These are phyloP conservation scores for Seira musarum DNA, from an alignment of 2,888 invertebrate genomes.

Conservation along the genomic window DNA sequence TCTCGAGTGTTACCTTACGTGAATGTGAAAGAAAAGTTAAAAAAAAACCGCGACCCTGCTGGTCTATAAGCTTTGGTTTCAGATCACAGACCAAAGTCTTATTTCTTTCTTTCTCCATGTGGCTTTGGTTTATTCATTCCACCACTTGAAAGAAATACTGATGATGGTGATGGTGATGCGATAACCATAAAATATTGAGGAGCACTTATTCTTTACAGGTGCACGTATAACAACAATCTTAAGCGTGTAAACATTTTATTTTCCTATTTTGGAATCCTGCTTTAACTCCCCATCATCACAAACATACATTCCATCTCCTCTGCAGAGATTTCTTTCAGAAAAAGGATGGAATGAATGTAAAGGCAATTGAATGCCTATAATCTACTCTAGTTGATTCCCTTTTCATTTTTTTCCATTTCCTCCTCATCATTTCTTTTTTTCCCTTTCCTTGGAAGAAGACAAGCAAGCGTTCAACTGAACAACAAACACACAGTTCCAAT, in stretches of 20 bases:
- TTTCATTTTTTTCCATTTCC: background rate
- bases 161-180: background rate
- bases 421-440: background rate
- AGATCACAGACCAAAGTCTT: background rate
- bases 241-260: background rate
- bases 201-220: too few relatives aligned
- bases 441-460: background rate
- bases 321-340: background rate
- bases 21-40: background rate
- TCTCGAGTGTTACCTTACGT: background rate
- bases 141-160: background rate
- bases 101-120: too few relatives aligned
- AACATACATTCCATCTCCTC: background rate
- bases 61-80: background rate
- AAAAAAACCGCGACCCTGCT: background rate
- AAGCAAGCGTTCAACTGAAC: background rate
- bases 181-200: too few relatives aligned
- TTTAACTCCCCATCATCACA: constrained; percentile 1
- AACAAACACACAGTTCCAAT: background rate
- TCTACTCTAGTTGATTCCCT: background rate
- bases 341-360: background rate
- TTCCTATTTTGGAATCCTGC: background rate
- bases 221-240: too few relatives aligned
- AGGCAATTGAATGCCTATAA: constrained; percentile 7
- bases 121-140: too few relatives aligned